Percentiles rank a stretch among this genome's conserved stretches.
These are phyloP conservation scores for Heliconius charithonia DNA, from an alignment of 2,888 invertebrate genomes.

Conservation along the genomic window DNA sequence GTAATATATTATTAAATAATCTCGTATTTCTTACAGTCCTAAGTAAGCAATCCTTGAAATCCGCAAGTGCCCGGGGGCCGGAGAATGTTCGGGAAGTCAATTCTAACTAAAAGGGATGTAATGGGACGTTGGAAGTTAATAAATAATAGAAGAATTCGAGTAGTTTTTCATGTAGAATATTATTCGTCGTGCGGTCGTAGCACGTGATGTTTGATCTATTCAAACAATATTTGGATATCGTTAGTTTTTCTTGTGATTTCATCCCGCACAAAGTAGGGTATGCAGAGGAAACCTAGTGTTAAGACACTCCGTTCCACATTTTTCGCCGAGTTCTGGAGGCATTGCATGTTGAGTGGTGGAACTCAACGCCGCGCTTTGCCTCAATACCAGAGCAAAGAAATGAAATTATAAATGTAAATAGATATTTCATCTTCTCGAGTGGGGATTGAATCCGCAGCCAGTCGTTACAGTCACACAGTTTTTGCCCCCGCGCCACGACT, in stretches of 20 bases:
- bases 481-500: no score
- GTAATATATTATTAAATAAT: slow-evolving; percentile 25
- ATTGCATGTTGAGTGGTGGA: no score
- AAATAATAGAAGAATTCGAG: slow-evolving; percentile 26
- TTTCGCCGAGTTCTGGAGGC: no score
- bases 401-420: no score
- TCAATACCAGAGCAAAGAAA: no score
- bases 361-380: no score
- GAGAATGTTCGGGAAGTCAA: slow-evolving; percentile 1
- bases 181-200: not conserved
- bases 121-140: slow-evolving; percentile 23
- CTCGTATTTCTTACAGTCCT: slow-evolving; percentile 18
- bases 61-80: slow-evolving; percentile 1
- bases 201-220: not conserved
- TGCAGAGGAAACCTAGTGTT: no score
- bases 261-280: no score
- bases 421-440: no score
- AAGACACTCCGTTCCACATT: no score
- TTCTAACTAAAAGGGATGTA: slow-evolving; percentile 23
- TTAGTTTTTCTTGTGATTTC: not conserved
- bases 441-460: no score
- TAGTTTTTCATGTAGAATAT: slow-evolving; percentile 18
- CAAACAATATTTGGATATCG: not conserved
- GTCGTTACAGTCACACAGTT: no score
- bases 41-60: slow-evolving; percentile 25